These are phyloP conservation scores for Dryadula phaetusa DNA, from an alignment of 2,888 invertebrate species.

Conservation along the genomic window DNA sequence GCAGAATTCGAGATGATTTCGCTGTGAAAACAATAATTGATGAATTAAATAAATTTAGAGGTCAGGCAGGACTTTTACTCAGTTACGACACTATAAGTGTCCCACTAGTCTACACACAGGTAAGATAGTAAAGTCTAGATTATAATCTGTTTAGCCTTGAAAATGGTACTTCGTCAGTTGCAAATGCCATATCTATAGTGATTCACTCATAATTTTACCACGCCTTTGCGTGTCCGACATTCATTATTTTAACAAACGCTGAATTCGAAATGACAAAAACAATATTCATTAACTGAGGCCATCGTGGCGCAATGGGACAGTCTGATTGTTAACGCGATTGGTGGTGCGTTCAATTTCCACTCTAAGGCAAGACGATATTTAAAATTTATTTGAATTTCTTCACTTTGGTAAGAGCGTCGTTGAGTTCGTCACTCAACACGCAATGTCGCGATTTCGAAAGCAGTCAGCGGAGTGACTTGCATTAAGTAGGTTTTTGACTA, in stretches of 20 bases:
- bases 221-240: constrained; percentile 36
- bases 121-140: constrained; percentile 50
- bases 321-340: no score
- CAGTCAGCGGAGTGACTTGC: no score
- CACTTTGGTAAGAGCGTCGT: no score
- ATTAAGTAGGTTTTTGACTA: no score
- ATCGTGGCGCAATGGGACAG: no score
- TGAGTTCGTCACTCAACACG: no score
- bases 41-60: constrained; percentile 93
- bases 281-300: no score
- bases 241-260: constrained; percentile 30
- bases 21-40: constrained; percentile 96
- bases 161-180: background rate
- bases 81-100: constrained; percentile 92
- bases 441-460: no score
- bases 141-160: background rate
- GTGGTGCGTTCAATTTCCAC: no score
- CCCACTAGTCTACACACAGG: constrained; percentile 93
- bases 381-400: no score
- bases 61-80: constrained; percentile 89
- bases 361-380: no score
- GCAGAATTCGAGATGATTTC: constrained; percentile 94
- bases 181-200: constrained; percentile 6
- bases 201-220: constrained; percentile 18
- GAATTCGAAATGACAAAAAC: constrained; percentile 20